These are phyloP conservation scores for Phytoseiulus persimilis DNA, from an alignment of 2,888 invertebrate species.

Conservation along the genomic window DNA sequence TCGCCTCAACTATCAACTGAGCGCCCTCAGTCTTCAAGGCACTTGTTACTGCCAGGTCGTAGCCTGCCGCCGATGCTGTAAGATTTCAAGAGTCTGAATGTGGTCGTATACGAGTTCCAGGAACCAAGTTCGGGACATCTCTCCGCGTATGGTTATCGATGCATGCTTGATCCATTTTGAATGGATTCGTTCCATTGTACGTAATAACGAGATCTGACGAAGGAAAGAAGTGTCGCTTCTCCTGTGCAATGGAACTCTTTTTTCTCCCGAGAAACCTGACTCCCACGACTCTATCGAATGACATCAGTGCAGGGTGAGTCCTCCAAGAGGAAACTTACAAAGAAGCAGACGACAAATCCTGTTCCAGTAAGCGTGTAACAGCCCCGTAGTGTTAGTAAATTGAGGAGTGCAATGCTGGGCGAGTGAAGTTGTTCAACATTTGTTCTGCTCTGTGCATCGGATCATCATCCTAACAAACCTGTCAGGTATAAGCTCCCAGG, in stretches of 20 bases:
- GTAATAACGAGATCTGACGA: no score
- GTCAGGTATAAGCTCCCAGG: slow-evolving; percentile 15
- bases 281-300: background rate
- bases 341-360: slow-evolving; percentile 29
- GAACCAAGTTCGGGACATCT: no score
- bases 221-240: no score
- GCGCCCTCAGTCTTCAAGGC: background rate
- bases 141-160: no score
- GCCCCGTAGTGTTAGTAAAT: background rate
- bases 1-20: background rate
- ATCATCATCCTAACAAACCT: background rate
- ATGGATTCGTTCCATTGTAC: no score
- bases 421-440: background rate
- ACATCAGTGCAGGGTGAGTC: background rate
- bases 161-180: no score
- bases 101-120: no score
- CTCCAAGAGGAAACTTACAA: background rate
- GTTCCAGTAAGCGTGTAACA: slow-evolving; percentile 8
- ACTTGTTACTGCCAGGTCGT: slow-evolving; percentile 15
- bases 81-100: background rate
- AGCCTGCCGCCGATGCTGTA: slow-evolving; percentile 24
- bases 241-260: no score
- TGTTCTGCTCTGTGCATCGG: background rate
- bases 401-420: background rate
- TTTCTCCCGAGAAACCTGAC: no score